These are phyloP conservation scores for Tachystola acroxantha DNA, from an alignment of 2,888 invertebrate genomes.

Conservation along the genomic window DNA sequence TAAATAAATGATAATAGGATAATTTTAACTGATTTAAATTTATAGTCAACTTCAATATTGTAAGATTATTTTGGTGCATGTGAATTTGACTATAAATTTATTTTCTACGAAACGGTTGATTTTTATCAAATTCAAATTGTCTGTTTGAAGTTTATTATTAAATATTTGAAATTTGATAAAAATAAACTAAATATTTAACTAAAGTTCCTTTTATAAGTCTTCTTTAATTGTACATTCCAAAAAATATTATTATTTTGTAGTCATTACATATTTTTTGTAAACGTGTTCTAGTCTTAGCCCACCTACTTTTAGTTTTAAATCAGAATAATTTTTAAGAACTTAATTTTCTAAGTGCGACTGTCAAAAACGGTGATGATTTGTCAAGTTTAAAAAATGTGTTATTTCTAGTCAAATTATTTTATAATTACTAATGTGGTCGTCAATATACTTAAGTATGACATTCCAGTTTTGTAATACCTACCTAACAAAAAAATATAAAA, in stretches of 20 bases:
- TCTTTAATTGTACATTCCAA: constrained; percentile 23
- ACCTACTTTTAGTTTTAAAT: constrained; percentile 3
- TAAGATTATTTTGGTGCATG: neutral
- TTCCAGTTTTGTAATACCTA: neutral
- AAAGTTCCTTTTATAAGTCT: constrained; percentile 28
- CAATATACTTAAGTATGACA: constrained; percentile 11
- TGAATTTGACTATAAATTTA: neutral
- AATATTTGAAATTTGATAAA: constrained; percentile 23
- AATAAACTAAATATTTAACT: constrained; percentile 10
- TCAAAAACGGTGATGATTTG: constrained; percentile 51
- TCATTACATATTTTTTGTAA: constrained; percentile 19
- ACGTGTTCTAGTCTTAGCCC: constrained; percentile 12
- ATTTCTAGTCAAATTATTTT: constrained; percentile 75
- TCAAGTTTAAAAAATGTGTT: constrained; percentile 54
- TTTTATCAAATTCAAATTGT: constrained; percentile 27
- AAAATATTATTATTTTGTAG: constrained; percentile 17
- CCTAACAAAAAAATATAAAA: neutral
- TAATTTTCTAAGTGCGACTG: constrained; percentile 57
- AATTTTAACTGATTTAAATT: neutral
- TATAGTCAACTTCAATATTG: neutral
- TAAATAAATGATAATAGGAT: neutral
- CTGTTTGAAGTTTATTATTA: constrained; percentile 25
- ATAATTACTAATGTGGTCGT: constrained; percentile 55
- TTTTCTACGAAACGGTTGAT: neutral
- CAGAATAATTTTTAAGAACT: constrained; percentile 5